These are phyloP conservation scores for Phengaris alcon DNA, from an alignment of 2,888 invertebrate genomes.

Conservation along the genomic window DNA sequence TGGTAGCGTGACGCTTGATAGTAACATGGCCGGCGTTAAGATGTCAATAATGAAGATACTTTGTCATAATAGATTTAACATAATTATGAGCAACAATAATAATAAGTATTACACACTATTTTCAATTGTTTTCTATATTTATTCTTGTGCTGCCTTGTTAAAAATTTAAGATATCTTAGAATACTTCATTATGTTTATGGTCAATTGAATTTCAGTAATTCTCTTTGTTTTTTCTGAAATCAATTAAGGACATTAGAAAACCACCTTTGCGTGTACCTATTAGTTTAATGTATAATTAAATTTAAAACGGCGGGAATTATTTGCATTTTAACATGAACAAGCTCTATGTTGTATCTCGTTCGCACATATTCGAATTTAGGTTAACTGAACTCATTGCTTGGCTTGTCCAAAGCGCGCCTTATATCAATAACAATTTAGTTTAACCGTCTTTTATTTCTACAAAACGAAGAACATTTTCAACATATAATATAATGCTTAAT, in stretches of 20 bases:
- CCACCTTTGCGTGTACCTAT: not conserved
- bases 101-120: not conserved
- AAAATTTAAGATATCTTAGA: not conserved
- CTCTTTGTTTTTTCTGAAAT: not conserved
- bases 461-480: not conserved
- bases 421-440: not conserved
- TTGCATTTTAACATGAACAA: conserved; percentile 8
- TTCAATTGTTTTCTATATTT: not conserved
- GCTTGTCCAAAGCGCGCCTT: conserved; percentile 31
- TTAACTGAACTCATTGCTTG: conserved; percentile 28
- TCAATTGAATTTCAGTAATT: not conserved
- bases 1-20: conserved; percentile 72
- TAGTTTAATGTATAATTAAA: not conserved
- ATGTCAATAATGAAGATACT: conserved; percentile 42
- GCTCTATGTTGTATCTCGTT: conserved; percentile 22
- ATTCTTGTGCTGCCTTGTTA: not conserved
- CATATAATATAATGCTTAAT: conserved; percentile 39
- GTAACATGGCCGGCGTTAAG: conserved; percentile 73
- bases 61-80: not conserved
- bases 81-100: not conserved
- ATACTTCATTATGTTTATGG: not conserved
- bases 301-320: conserved; percentile 30
- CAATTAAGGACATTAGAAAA: not conserved
- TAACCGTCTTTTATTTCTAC: not conserved
- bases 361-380: conserved; percentile 27